Conservation (phyloP, 2,113 vertebrate genomes). For the Tauraco erythrolophus region DNA sequence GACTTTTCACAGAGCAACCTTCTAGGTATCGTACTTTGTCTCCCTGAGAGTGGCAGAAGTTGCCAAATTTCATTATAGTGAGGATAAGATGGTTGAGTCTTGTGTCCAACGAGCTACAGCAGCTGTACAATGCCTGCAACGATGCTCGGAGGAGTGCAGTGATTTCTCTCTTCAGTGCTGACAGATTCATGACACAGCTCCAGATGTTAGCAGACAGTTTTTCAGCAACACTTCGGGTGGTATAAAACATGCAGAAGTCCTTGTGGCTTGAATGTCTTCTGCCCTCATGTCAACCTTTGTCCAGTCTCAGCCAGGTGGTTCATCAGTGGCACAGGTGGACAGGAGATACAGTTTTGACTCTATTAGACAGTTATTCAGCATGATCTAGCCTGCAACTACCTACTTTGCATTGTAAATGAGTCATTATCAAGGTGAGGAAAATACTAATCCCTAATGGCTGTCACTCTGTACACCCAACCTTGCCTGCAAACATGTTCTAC, state of each 20-base stretch:
- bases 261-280: neutral
- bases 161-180: neutral
- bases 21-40: neutral
- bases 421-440: accelerated
- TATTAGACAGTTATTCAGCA: neutral
- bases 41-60: neutral
- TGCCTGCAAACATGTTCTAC: neutral
- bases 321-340: neutral
- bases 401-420: neutral
- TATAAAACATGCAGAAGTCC: neutral
- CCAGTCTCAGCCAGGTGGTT: neutral
- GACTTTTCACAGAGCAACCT: neutral
- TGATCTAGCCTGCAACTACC: neutral
- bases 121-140: neutral
- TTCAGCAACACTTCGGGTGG: neutral
- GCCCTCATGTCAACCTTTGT: neutral
- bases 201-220: neutral
- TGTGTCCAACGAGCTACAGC: neutral
- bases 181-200: neutral
- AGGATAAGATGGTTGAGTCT: neutral
- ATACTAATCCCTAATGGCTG: neutral
- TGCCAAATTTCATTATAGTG: neutral
- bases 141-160: accelerated
- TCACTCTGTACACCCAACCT: neutral
- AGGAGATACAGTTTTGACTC: neutral